These are phyloP conservation scores for Sminthurides bifidus DNA, from an alignment of 1,140 invertebrate genomes.

Conservation along the genomic window DNA sequence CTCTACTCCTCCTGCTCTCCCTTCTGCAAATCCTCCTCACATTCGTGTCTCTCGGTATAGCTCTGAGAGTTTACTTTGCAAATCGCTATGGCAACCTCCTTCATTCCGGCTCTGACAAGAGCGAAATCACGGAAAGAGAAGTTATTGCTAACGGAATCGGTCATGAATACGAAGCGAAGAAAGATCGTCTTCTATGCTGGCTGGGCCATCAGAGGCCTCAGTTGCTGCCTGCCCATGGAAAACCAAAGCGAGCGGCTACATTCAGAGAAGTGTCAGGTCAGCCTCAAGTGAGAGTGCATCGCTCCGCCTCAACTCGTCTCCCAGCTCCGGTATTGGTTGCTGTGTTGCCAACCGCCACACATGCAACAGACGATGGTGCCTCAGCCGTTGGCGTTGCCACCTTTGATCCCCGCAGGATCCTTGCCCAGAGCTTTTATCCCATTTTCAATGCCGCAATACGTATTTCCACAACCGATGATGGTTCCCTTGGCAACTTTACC, in stretches of 20 bases:
- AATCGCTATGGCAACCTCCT: neutral
- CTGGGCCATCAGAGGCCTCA: conserved; percentile 22
- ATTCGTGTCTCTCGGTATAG: conserved; percentile 28
- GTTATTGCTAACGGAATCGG: conserved; percentile 9
- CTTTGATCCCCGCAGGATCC: neutral
- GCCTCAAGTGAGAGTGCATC: neutral
- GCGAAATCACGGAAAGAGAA: conserved; percentile 17
- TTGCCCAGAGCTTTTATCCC: neutral
- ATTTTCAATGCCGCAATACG: neutral
- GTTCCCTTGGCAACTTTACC: conserved; percentile 10
- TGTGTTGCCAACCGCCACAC: conserved; percentile 6
- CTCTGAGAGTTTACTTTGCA: conserved; percentile 19
- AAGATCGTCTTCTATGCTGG: conserved; percentile 28
- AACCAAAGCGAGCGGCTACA: neutral
- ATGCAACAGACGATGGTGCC: neutral
- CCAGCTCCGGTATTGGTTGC: conserved; percentile 1
- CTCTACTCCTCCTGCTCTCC: conserved; percentile 26
- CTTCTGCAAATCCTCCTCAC: conserved; percentile 25
- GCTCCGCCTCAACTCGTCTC: neutral
- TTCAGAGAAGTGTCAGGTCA: neutral
- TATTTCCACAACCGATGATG: neutral
- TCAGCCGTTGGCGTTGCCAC: neutral
- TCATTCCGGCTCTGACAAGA: conserved; percentile 15
- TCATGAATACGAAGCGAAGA: conserved; percentile 26
- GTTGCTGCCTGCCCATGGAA: neutral